Base-by-base conservation (phyloP, 2,888 invertebrate genomes). In the Volucella zonaria region DNA sequence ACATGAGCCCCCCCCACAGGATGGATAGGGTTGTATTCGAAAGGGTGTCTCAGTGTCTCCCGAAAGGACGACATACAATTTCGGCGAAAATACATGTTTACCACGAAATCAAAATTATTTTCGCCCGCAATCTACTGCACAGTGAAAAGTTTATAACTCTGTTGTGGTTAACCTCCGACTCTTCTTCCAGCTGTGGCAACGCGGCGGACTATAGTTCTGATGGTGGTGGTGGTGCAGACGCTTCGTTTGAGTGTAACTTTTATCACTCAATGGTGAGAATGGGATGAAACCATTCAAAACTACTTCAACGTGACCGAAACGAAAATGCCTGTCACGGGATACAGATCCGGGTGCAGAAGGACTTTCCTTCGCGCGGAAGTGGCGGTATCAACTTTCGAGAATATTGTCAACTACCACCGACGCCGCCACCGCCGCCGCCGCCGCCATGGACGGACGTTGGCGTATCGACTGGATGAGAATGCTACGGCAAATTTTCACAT, bases 41-140 rank as follows among this genome's bases (percentile, higher is more conserved):
- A 31, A 31, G 31, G 31, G 31, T 31, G 31, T 31, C 31, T 31
- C 31, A 31, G 31, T 31, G 31, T 31, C 31, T 31, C 31, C 3
- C 31, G 3, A 31, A 31, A 31, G 31, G 6, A 31, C 31, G 31
- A 81, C 31, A 18, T 45, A 71, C 15, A 31, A 73, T 59, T 52
- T 31, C 31, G 31, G 31, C 71, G 71, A 61, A 66, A 76, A 62
- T 66, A 47, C 59, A 59, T 80, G 42, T 66, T 71, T 38, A 42
- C 83, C 74, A 70, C 54, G 61, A 83, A 80, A 83, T 83, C 83
- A 83, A 79, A 83, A 83, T 79, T 67, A 83, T 83, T 75, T 78
- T 49, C 58, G 56, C 47, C 56, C 74, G 64, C 73, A 67, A 61
- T 38, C 56, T 52, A 78, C 68, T 62, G 51, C 62, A 73, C 64